Evolutionary conservation across 2,113 vertebrate genomes (phyloP).

Genomic region (Isurus oxyrinchus): DNA sequence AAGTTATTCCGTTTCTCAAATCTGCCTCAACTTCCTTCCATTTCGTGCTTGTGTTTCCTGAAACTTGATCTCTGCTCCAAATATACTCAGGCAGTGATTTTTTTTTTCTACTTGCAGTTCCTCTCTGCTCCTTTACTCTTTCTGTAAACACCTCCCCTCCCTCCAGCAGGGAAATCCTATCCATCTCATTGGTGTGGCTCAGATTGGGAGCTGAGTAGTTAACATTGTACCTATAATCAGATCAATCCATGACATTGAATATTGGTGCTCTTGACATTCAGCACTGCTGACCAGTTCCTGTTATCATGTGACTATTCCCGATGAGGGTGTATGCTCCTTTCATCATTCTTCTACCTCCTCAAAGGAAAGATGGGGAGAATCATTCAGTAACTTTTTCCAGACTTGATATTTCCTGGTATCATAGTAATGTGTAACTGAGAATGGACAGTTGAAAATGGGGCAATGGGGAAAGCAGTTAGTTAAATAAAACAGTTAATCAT

Average conservation of each 20-base stretch:
- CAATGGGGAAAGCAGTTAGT: background rate
- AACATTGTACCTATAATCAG: background rate
- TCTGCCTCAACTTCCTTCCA: background rate
- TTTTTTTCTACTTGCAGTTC: background rate
- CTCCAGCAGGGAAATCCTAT: background rate
- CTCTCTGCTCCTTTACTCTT: background rate
- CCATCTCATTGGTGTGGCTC: background rate
- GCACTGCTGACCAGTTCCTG: background rate
- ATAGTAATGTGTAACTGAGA: background rate
- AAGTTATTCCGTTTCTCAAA: background rate
- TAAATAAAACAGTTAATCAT: background rate
- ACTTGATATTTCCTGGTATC: background rate
- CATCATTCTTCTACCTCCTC: background rate
- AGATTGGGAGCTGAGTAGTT: background rate
- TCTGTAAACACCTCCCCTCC: background rate
- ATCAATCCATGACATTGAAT: background rate
- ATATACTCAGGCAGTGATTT: background rate
- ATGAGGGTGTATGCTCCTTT: background rate
- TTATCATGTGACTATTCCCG: background rate
- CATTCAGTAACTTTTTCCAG: background rate
- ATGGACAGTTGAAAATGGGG: background rate
- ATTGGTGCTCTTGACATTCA: background rate
- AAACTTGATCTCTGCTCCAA: background rate
- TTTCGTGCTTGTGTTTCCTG: background rate
- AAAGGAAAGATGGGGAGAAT: background rate